phyloP scores from a whole-genome alignment of 2,888 invertebrate genomes.

The Ptychoptera contaminata region DNA sequence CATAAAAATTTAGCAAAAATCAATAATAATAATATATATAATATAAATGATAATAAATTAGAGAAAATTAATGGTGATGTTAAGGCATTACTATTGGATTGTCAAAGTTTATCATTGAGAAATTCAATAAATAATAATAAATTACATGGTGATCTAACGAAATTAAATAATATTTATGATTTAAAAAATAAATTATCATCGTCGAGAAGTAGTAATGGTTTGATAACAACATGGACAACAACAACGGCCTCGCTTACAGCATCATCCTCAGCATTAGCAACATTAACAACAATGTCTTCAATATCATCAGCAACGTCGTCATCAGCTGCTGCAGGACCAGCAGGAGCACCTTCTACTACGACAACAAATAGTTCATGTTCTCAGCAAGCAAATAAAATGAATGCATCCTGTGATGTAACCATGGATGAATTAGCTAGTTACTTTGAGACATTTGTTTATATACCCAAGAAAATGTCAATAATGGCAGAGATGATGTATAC shows the following conservation, averaged over 20 bases:
- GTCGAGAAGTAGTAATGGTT: background rate
- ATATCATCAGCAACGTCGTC: constrained; percentile 7
- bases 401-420: constrained; percentile 67
- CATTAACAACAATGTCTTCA: background rate
- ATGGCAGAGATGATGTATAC: constrained; percentile 99
- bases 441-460: constrained; percentile 88
- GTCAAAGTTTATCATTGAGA: constrained; percentile 1
- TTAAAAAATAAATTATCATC: background rate
- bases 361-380: constrained; percentile 41
- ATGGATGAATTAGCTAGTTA: constrained; percentile 91
- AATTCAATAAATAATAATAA: background rate
- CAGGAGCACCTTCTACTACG: background rate
- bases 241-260: background rate
- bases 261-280: background rate
- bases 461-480: constrained; percentile 93
- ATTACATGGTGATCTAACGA: no score
- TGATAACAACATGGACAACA: background rate
- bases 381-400: constrained; percentile 51
- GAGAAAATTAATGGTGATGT: no score
- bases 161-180: no score
- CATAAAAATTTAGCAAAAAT: constrained; percentile 5
- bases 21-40: background rate
- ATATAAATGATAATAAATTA: background rate
- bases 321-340: constrained; percentile 7
- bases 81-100: background rate